Evolutionary conservation across 2,888 invertebrate species (phyloP).

Genomic region (Apodemia zela): DNA sequence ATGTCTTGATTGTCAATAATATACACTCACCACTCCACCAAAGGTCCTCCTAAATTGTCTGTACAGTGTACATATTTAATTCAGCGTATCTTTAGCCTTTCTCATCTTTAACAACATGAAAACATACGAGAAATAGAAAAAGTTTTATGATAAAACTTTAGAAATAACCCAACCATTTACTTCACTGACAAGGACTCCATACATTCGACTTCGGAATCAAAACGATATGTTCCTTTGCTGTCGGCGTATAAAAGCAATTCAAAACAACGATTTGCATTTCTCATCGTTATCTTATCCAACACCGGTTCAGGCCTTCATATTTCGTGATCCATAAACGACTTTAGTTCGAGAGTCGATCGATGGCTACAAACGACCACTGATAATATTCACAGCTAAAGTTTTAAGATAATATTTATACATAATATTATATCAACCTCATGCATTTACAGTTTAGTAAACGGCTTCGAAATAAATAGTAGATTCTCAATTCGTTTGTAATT

Average conservation of each 20-base stretch:
- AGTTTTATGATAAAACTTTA: not conserved
- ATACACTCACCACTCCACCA: too few relatives aligned
- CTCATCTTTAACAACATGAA: too few relatives aligned
- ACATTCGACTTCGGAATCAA: slow-evolving; percentile 22
- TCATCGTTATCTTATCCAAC: slow-evolving; percentile 57
- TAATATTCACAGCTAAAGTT: slow-evolving; percentile 45
- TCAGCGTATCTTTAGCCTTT: too few relatives aligned
- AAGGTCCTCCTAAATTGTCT: too few relatives aligned
- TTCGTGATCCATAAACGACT: slow-evolving; percentile 56
- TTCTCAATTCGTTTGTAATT: too few relatives aligned
- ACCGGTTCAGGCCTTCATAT: slow-evolving; percentile 45
- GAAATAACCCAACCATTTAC: not conserved
- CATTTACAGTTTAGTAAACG: too few relatives aligned
- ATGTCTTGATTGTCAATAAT: too few relatives aligned
- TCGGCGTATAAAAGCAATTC: slow-evolving; percentile 59
- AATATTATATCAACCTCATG: too few relatives aligned
- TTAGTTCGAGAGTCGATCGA: slow-evolving; percentile 59
- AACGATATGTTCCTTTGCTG: slow-evolving; percentile 39
- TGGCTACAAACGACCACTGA: slow-evolving; percentile 52
- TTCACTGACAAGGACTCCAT: too few relatives aligned
- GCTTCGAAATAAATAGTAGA: too few relatives aligned
- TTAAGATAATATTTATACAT: slow-evolving; percentile 17
- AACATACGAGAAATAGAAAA: too few relatives aligned
- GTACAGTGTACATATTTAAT: too few relatives aligned
- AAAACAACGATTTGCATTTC: slow-evolving; percentile 66